Base-by-base conservation (phyloP, 2,888 invertebrate species). In the Anthrax anthrax region DNA sequence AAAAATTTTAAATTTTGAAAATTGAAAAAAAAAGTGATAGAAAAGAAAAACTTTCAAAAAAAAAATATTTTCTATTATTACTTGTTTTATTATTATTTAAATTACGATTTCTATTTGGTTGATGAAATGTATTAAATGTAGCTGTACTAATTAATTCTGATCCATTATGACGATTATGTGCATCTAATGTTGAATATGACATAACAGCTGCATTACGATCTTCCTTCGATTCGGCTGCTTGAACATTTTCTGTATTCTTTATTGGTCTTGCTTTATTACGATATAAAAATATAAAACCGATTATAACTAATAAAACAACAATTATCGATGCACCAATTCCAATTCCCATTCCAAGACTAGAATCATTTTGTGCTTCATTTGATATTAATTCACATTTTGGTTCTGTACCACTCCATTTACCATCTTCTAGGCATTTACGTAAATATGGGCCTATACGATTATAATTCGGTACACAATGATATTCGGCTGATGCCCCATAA, bases 121-220 rank as follows among this genome's bases (percentile, higher is more conserved):
- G 50, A 37, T 67, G 66, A 46, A 67, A 65, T 14, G 68, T 67
- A 47, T 68, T 66, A 43, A 67, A 66, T n/a, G 67, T 68, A 2
- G 67, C 64, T 37, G 65, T 59, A 19, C 60, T 61, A 41, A 60
- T 59, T 47, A 59, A 59, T 44, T 67, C 65, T 49, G 63, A 54
- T 37, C 61, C 57, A 54, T 61, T 54, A 14, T 18, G 14, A 2
- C 65, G 59, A 48, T 63, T 63, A 49, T 62, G 73, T 54, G 85
- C 86, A 62, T 84, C 86, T 1, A 88, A 67, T 1, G 84, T 85
- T 18, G 88, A 84, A 61, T 88, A 89, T 43, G 87, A 88, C 86
- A 88, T 88, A 0, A 88, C 88, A 0, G 88, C 86, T 0, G 88
- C 87, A 60, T 80, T 87, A 58, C 85, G 80, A 60, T 88, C 87